Conservation (phyloP, 1,140 invertebrate genomes). For the Carposina sasakii region DNA sequence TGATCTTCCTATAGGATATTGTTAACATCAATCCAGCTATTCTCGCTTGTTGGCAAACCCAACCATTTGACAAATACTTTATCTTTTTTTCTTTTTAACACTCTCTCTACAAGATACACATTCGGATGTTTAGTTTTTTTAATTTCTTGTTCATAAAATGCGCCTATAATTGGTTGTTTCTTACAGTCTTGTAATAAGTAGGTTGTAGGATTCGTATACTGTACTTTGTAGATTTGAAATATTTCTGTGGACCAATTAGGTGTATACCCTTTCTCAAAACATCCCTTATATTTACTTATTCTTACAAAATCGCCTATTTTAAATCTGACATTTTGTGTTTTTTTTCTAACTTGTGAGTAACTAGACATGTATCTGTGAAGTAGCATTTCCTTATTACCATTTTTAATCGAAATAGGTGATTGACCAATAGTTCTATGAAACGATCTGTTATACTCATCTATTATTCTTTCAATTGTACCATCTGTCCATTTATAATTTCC, state of each 20-base stretch:
- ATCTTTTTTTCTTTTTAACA: conserved; percentile 31
- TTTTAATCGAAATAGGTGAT: conserved; percentile 44
- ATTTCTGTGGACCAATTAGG: conserved; percentile 55
- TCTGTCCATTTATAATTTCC: conserved; percentile 49
- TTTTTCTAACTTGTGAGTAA: conserved; percentile 12
- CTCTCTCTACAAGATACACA: conserved; percentile 47
- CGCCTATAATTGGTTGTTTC: conserved; percentile 10
- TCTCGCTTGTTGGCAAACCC: conserved; percentile 33
- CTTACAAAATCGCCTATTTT: conserved; percentile 42
- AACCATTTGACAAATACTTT: conserved; percentile 49
- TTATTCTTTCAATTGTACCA: conserved; percentile 40
- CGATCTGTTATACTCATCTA: conserved; percentile 55
- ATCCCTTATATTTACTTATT: conserved; percentile 47
- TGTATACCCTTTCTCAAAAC: conserved; percentile 52
- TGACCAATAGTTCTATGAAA: conserved; percentile 59
- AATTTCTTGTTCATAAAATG: background rate
- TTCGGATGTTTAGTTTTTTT: conserved; percentile 18
- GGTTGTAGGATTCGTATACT: background rate
- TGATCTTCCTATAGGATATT: conserved; percentile 21
- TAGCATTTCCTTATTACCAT: conserved; percentile 25
- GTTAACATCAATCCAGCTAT: conserved; percentile 37
- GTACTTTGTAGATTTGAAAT: conserved; percentile 33
- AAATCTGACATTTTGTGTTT: conserved; percentile 23
- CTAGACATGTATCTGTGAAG: conserved; percentile 2
- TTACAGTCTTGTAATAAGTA: conserved; percentile 31